Evolutionary conservation across 1,140 invertebrate species (phyloP).

Genomic region (Aphidius ervi): DNA sequence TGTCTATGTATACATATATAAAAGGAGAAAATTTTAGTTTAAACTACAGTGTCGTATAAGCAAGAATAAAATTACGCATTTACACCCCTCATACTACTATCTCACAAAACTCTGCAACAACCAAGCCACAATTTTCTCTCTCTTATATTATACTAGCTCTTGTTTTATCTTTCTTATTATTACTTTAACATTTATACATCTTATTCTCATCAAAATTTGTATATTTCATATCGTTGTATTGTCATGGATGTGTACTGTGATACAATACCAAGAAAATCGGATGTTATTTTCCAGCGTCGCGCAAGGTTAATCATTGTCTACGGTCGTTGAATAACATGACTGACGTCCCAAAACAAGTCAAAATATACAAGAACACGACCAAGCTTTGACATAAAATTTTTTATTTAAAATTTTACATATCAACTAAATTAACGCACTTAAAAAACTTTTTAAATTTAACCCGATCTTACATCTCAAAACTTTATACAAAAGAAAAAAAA

Average conservation of each 20-base stretch:
- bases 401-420: constrained; percentile 19
- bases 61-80: constrained; percentile 22
- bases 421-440: constrained; percentile 38
- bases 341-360: constrained; percentile 47
- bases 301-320: constrained; percentile 47
- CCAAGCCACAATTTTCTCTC: background rate
- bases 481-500: background rate
- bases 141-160: no score
- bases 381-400: constrained; percentile 13
- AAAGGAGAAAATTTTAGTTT: no score
- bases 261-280: constrained; percentile 4
- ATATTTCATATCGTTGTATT: constrained; percentile 4
- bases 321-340: constrained; percentile 37
- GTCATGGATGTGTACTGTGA: background rate
- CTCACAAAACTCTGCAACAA: background rate
- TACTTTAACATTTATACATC: background rate
- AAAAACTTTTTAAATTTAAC: constrained; percentile 54
- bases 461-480: constrained; percentile 34
- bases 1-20: no score
- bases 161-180: no score
- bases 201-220: background rate
- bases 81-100: constrained; percentile 20
- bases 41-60: background rate
- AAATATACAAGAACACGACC: constrained; percentile 7
- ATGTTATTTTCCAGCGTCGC: constrained; percentile 49